Evolutionary conservation across 1,140 invertebrate genomes (phyloP).

Genomic region (Himalopsyche phryganea): DNA sequence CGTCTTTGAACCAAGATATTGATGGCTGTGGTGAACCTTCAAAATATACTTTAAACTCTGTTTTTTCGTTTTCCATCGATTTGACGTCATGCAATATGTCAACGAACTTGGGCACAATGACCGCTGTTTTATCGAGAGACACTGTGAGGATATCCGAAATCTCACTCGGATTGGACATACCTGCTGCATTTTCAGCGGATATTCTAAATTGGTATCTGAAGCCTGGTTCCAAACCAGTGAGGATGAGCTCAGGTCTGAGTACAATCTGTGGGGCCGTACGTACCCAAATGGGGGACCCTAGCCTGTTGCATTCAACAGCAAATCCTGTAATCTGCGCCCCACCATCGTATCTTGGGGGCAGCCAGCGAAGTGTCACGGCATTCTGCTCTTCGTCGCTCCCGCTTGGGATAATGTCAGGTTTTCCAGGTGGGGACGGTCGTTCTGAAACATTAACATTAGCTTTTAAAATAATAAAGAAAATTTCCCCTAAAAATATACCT

Average conservation of each 20-base stretch:
- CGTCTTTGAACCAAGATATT: slow-evolving; percentile 91
- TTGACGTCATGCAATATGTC: slow-evolving; percentile 62
- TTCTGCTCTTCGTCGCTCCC: slow-evolving; percentile 64
- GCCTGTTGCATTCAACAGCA: slow-evolving; percentile 73
- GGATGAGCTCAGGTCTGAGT: slow-evolving; percentile 64
- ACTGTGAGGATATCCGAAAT: slow-evolving; percentile 75
- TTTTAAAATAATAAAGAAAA: not conserved
- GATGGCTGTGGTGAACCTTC: slow-evolving; percentile 79
- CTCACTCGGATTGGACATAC: slow-evolving; percentile 73
- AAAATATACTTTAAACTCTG: slow-evolving; percentile 78
- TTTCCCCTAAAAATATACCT: too few relatives aligned
- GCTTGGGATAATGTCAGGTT: slow-evolving; percentile 66
- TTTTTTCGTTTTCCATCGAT: slow-evolving; percentile 75
- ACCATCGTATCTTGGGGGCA: slow-evolving; percentile 75
- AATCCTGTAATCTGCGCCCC: slow-evolving; percentile 86
- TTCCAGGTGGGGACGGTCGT: slow-evolving; percentile 70
- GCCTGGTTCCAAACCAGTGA: slow-evolving; percentile 77
- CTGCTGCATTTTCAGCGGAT: slow-evolving; percentile 80
- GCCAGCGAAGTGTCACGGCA: slow-evolving; percentile 85
- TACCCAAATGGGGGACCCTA: slow-evolving; percentile 74
- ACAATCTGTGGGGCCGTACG: slow-evolving; percentile 69
- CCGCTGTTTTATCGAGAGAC: slow-evolving; percentile 63
- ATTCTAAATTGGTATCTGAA: slow-evolving; percentile 88
- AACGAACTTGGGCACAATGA: slow-evolving; percentile 66
- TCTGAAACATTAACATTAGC: slow-evolving; percentile 54